Base-by-base conservation (phyloP, 2,888 invertebrate genomes). In the Drosophila parthenogenetica region DNA sequence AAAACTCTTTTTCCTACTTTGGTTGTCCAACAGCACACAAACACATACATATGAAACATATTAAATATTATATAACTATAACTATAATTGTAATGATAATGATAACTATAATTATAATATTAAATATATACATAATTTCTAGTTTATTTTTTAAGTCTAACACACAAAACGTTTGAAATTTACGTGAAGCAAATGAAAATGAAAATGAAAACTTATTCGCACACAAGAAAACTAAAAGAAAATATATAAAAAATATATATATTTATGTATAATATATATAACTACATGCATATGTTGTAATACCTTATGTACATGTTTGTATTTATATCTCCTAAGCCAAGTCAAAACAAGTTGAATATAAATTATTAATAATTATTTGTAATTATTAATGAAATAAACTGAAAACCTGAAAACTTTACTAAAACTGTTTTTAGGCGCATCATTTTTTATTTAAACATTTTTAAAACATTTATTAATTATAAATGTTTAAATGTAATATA, bases 321-420 rank as follows among this genome's bases (percentile, higher is more conserved):
- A 80, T 76, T 74, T 86, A 80, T 72, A 80, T 72, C 66, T 75
- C 57, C 45, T 83, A 85, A 81, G 81, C 84, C 80, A 87, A 86
- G 81, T 83, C 78, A 82, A 83, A 67, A 66, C 63, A 57, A 58
- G 69, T 69, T 65, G 50, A 75, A 57, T 62, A 62, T 50, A 45
- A 13, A 48, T 46, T 35, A 35, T 13, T 25, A 63, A 43, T 40
- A 61, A 42, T 51, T 51, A 58, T 54, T 50, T 54, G 37, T 50
- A 42, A 53, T 46, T 62, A 67, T 35, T 48, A 40, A 43, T 42
- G 48, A 32, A 50, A 69, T 67, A 57, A 63, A 51, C 65, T 46
- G 67, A 42, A 45, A 55, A 57, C 22, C 45, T 14, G 17, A 75
- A 64, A 76, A 69, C 53, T 72, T 62, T 58, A 66, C 64, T n/a